Conservation (phyloP, 2,888 invertebrate genomes). For the Elegia similella region DNA sequence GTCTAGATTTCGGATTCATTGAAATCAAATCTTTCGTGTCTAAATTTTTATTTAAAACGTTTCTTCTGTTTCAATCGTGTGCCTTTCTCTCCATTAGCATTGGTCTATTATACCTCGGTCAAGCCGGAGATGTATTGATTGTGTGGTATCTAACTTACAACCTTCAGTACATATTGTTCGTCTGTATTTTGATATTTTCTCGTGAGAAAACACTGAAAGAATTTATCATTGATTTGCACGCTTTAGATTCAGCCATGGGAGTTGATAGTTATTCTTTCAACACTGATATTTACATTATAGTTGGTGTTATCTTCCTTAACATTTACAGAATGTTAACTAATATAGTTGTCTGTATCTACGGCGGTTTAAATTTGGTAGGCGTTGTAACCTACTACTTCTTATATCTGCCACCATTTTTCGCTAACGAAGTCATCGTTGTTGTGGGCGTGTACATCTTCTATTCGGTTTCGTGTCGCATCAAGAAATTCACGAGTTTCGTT, state of each 20-base stretch:
- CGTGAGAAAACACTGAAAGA: background rate
- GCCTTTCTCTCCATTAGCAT: background rate
- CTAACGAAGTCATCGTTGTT: background rate
- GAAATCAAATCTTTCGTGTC: background rate
- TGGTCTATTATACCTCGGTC: background rate
- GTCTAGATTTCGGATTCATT: background rate
- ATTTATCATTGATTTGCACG: background rate
- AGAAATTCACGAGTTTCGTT: constrained; percentile 10
- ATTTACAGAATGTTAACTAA: background rate
- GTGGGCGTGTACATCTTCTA: constrained; percentile 15
- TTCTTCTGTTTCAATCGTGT: background rate
- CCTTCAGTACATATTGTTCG: background rate
- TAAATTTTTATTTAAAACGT: background rate
- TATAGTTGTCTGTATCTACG: background rate
- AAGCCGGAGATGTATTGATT: background rate
- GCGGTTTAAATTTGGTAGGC: background rate
- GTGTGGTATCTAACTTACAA: background rate
- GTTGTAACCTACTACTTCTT: background rate
- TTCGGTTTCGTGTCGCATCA: constrained; percentile 16
- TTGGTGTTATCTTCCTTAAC: background rate
- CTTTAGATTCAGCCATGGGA: background rate
- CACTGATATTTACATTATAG: background rate
- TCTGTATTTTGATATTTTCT: background rate
- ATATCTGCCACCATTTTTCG: background rate
- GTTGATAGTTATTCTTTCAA: background rate